Evolutionary conservation across 2,797 vertebrate species (phyloP).

Genomic region (Paguma larvata): DNA sequence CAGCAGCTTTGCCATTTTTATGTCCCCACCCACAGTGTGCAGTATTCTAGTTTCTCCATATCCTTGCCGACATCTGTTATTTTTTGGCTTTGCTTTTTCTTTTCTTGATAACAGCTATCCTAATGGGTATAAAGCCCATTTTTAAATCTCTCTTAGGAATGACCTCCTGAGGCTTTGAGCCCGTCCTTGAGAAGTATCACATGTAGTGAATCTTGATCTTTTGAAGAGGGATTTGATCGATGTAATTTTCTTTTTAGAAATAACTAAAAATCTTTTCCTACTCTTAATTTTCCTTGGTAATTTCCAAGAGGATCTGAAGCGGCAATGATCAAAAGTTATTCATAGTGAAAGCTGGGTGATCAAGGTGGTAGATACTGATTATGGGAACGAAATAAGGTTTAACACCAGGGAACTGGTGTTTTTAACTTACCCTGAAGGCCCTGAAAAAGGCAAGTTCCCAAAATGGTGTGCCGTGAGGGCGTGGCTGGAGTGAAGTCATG

Average conservation of each 20-base stretch:
- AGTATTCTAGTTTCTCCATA: not conserved
- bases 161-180: not conserved
- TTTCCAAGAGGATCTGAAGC: slow-evolving; percentile 11
- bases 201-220: not conserved
- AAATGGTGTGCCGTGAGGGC: not conserved
- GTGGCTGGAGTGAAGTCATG: not conserved
- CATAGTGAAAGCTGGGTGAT: not conserved
- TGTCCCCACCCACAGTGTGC: not conserved
- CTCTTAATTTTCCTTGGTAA: not conserved
- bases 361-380: not conserved
- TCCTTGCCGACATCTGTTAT: not conserved
- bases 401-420: not conserved
- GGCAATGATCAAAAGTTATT: not conserved
- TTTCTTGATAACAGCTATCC: not conserved
- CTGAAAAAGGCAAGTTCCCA: not conserved
- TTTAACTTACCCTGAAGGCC: not conserved
- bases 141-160: slow-evolving; percentile 29
- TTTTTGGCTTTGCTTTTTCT: not conserved
- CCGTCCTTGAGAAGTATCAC: not conserved
- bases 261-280: slow-evolving; percentile 29
- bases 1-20: not conserved
- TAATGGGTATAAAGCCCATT: not conserved
- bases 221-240: not conserved
- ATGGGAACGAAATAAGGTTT: not conserved
- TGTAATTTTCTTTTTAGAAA: slow-evolving; percentile 34